These are phyloP conservation scores for Zaprionus kolodkinae DNA, from an alignment of 1,140 invertebrate genomes.

Conservation along the genomic window DNA sequence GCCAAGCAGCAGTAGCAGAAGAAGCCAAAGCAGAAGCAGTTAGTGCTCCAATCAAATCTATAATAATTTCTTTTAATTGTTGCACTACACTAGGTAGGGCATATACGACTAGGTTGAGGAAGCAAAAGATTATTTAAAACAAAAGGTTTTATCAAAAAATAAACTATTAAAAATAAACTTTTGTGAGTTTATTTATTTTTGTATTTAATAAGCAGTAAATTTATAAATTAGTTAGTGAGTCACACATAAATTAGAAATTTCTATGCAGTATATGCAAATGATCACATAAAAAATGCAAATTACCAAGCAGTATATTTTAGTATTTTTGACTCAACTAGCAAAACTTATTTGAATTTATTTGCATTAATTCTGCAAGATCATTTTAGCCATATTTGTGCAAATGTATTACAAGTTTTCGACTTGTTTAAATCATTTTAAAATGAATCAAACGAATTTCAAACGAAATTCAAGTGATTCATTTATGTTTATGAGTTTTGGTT, in stretches of 20 bases:
- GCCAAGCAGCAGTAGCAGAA: slow-evolving; percentile 48
- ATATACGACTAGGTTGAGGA: slow-evolving; percentile 17
- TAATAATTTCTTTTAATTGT: slow-evolving; percentile 80
- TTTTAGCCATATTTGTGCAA: not conserved
- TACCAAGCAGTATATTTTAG: not conserved
- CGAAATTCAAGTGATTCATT: not conserved
- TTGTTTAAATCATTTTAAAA: not conserved
- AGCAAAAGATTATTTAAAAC: not conserved
- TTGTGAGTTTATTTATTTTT: too few species aligned
- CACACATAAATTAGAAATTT: too few species aligned
- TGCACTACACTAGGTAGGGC: slow-evolving; percentile 39
- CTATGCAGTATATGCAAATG: too few species aligned
- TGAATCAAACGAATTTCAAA: slow-evolving; percentile 14
- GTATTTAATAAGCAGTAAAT: too few species aligned
- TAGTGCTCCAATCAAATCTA: slow-evolving; percentile 72
- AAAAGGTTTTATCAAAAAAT: not conserved
- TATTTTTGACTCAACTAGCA: not conserved
- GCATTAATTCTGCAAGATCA: not conserved
- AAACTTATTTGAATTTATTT: not conserved
- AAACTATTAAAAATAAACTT: not conserved
- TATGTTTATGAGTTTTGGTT: not conserved
- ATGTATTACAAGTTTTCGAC: not conserved
- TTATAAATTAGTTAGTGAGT: not conserved
- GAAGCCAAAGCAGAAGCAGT: slow-evolving; percentile 31
- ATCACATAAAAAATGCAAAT: not conserved